These are phyloP conservation scores for Caiman crocodilus DNA, from an alignment of 2,797 vertebrate species.

Conservation along the genomic window DNA sequence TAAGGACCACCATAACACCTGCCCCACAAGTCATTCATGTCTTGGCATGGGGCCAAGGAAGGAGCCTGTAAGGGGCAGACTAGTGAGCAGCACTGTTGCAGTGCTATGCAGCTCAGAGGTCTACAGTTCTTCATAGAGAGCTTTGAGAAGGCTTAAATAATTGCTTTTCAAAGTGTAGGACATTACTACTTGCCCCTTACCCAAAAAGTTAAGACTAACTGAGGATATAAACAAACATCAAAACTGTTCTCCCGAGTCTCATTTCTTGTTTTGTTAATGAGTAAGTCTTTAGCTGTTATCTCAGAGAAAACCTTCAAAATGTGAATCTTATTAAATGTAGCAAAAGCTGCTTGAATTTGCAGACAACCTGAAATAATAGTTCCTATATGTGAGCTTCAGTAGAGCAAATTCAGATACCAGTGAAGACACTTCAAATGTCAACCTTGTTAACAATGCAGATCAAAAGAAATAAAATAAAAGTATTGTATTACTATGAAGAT, in stretches of 20 bases:
- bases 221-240: background rate
- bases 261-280: background rate
- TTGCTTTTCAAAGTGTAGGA: background rate
- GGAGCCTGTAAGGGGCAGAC: background rate
- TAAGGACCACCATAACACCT: background rate
- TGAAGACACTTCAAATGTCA: background rate
- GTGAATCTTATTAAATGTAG: background rate
- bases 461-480: background rate
- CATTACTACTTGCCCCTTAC: no score
- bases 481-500: background rate
- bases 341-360: background rate
- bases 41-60: background rate
- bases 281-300: background rate
- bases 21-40: background rate
- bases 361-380: background rate
- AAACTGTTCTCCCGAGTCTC: background rate
- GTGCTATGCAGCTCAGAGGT: background rate
- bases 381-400: background rate
- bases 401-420: accelerated
- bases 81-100: background rate
- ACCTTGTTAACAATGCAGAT: background rate
- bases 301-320: background rate
- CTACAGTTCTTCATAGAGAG: background rate
- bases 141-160: background rate
- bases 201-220: no score